These are phyloP conservation scores for Acrocephalus scirpaceus DNA, from an alignment of 2,797 vertebrate genomes.

Conservation along the genomic window DNA sequence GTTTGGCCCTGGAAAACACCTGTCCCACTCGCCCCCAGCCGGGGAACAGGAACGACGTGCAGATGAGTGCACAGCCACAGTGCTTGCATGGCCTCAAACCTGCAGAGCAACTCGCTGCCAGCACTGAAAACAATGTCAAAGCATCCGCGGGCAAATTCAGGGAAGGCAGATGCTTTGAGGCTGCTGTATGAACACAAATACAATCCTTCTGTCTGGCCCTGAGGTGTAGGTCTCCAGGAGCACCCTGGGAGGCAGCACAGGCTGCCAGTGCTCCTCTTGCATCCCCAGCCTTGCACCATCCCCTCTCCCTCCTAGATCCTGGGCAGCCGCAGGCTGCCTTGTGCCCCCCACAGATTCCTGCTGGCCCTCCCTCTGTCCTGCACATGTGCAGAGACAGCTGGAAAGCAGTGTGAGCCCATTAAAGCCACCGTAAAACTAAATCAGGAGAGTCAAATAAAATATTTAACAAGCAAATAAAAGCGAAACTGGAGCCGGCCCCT, in stretches of 20 bases:
- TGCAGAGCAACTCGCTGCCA: fast-evolving
- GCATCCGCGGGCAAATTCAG: not conserved
- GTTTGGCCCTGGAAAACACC: not conserved
- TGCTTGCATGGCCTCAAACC: not conserved
- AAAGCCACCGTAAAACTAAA: conserved; percentile 41
- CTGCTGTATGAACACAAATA: not conserved
- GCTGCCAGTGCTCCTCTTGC: not conserved
- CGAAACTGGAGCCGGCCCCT: fast-evolving
- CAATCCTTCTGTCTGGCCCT: fast-evolving
- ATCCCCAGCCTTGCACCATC: fast-evolving
- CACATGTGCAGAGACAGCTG: conserved; percentile 10
- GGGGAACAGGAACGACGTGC: fast-evolving
- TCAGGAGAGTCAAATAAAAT: conserved; percentile 56
- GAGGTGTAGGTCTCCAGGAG: not conserved
- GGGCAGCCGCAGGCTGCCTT: fast-evolving
- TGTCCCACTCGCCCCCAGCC: fast-evolving
- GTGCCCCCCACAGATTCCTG: fast-evolving
- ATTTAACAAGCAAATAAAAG: conserved; percentile 61
- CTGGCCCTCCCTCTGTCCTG: not conserved
- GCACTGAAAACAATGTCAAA: not conserved
- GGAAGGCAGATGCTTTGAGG: not conserved
- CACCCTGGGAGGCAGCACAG: not conserved
- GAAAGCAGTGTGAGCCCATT: not conserved
- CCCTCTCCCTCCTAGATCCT: not conserved
- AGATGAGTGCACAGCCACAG: fast-evolving